Conservation (phyloP, 1,140 invertebrate genomes). For the Papilio machaon region DNA sequence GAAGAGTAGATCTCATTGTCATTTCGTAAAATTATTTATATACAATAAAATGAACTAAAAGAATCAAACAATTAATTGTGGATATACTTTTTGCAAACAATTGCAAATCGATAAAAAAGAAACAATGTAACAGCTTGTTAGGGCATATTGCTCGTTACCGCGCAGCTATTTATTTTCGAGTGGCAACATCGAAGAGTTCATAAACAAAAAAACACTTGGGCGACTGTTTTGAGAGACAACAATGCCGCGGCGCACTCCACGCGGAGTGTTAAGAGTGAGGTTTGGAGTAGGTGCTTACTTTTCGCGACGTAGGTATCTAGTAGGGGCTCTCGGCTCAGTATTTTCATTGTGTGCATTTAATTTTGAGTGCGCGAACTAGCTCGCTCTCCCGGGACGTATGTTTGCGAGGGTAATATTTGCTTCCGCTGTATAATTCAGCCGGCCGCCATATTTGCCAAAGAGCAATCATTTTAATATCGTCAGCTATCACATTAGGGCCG, state of each 20-base stretch:
- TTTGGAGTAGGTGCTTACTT: conserved; percentile 75
- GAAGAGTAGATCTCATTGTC: not conserved
- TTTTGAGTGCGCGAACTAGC: conserved; percentile 83
- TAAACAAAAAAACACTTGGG: conserved; percentile 80
- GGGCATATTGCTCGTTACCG: conserved; percentile 76
- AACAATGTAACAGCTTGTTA: conserved; percentile 75
- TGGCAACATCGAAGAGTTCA: conserved; percentile 79
- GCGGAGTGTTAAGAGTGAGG: conserved; percentile 71
- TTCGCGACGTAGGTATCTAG: conserved; percentile 78
- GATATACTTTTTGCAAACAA: conserved; percentile 37
- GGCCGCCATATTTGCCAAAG: conserved; percentile 85
- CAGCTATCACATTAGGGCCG: conserved; percentile 78
- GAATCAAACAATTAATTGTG: conserved; percentile 38
- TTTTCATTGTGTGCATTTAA: conserved; percentile 83
- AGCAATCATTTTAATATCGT: conserved; percentile 86
- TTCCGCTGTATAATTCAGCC: conserved; percentile 85
- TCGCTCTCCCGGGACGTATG: conserved; percentile 82
- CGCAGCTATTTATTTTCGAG: conserved; percentile 79
- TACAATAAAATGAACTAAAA: conserved; percentile 11
- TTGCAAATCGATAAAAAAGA: conserved; percentile 38
- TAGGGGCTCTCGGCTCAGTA: conserved; percentile 72
- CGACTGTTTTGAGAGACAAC: conserved; percentile 80
- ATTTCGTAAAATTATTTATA: not conserved
- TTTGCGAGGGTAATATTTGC: conserved; percentile 86
- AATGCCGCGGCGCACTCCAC: conserved; percentile 62